A percentile compares a stretch with the other conserved stretches of the same genome.
These are phyloP conservation scores for Cryptotis parvus DNA, from an alignment of 2,113 vertebrate species.

Conservation along the genomic window DNA sequence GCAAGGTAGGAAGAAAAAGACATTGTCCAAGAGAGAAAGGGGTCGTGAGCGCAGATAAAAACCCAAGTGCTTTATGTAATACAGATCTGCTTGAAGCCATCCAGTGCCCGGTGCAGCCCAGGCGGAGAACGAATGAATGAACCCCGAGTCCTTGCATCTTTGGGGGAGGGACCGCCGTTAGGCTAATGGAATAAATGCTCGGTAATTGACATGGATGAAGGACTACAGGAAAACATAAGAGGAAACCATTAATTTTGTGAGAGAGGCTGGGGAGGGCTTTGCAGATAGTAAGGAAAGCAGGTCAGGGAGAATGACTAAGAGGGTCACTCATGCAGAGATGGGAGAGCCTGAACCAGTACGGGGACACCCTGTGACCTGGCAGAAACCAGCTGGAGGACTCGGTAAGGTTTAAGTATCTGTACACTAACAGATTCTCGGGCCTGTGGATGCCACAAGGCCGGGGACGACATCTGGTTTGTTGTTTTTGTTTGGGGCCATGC, in stretches of 20 bases:
- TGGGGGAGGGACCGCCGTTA: too few relatives aligned
- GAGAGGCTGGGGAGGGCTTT: neutral
- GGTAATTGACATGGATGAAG: slow-evolving; percentile 51
- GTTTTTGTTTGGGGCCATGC: too few relatives aligned
- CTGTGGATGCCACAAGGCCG: too few relatives aligned
- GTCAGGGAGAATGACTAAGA: neutral
- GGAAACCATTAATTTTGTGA: slow-evolving; percentile 47
- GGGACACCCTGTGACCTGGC: too few relatives aligned
- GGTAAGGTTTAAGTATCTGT: neutral
- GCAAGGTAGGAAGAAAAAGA: slow-evolving; percentile 23
- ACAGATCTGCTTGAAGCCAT: neutral
- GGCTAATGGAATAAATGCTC: slow-evolving; percentile 31
- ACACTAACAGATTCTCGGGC: too few relatives aligned
- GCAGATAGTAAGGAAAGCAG: neutral
- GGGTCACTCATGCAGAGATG: neutral
- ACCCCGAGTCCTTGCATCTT: slow-evolving; percentile 2
- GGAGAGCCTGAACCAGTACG: neutral
- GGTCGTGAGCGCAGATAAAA: neutral
- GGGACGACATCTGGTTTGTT: too few relatives aligned
- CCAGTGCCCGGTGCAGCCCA: neutral
- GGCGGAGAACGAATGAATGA: neutral
- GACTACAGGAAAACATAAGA: neutral
- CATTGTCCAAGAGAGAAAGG: neutral
- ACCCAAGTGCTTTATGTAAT: neutral
- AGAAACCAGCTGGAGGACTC: neutral